A percentile compares a stretch with the other conserved stretches of the same genome.
Conservation (phyloP, 2,113 vertebrate genomes). For the Mirza zaza region DNA sequence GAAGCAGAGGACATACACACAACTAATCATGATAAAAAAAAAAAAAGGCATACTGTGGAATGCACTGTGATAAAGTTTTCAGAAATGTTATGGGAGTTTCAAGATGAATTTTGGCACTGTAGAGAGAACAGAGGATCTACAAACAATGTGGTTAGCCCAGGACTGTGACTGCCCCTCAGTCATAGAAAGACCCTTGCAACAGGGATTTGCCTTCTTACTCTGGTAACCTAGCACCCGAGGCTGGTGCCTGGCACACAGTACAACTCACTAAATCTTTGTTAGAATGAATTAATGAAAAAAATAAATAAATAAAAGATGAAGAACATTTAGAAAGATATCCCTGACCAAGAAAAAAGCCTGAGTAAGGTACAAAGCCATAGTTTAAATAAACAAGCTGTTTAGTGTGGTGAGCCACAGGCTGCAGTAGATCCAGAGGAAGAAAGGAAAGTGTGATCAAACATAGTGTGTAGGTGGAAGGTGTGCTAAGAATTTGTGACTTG, state of each 20-base stretch:
- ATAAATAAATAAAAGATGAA: background rate
- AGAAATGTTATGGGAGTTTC: background rate
- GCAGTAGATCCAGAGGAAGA: background rate
- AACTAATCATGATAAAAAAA: background rate
- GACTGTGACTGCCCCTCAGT: background rate
- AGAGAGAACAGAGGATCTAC: background rate
- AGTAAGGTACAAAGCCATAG: background rate
- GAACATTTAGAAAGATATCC: background rate
- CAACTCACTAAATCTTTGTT: background rate
- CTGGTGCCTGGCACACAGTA: background rate
- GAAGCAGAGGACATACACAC: background rate
- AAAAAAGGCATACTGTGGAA: background rate
- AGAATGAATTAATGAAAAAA: background rate
- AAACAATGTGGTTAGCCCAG: background rate
- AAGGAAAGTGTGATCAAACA: background rate
- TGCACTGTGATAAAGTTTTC: background rate
- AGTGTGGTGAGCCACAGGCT: background rate
- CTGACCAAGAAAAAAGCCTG: background rate
- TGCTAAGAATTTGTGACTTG: background rate
- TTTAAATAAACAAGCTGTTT: background rate
- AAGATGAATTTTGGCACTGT: background rate
- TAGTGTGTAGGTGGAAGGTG: background rate
- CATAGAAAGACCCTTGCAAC: background rate
- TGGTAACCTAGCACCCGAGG: background rate
- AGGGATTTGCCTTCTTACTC: background rate